phyloP scores from a whole-genome alignment of 1,140 invertebrate genomes.

The Helicoverpa armigera region DNA sequence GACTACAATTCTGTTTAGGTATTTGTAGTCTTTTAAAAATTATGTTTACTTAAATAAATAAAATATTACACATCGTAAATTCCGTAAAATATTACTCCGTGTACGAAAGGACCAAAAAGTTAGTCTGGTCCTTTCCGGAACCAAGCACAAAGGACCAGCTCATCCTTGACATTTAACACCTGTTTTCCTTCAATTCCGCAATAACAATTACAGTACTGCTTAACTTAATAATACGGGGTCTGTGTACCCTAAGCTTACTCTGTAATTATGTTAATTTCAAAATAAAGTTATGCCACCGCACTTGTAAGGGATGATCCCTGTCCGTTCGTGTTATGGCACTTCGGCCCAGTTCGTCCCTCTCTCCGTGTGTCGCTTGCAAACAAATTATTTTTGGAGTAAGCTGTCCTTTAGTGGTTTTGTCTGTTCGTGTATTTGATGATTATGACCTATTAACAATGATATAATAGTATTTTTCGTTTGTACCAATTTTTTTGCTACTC shows the following conservation, averaged over 20 bases:
- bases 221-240: constrained; percentile 56
- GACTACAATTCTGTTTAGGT: no score
- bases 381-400: constrained; percentile 50
- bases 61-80: neutral
- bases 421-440: neutral
- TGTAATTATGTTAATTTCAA: constrained; percentile 85
- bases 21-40: no score
- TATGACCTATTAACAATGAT: no score
- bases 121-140: neutral
- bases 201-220: constrained; percentile 66
- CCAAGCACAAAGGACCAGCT: neutral
- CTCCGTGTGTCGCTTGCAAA: constrained; percentile 59
- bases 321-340: constrained; percentile 72
- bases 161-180: constrained; percentile 59
- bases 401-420: neutral
- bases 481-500: no score
- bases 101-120: neutral
- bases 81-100: neutral
- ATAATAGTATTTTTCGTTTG: no score
- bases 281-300: constrained; percentile 84
- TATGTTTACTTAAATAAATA: no score
- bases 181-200: constrained; percentile 63
- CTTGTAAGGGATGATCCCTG: constrained; percentile 72
- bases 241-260: constrained; percentile 67
- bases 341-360: constrained; percentile 70